Percentiles rank a stretch among this genome's conserved stretches.
These are phyloP conservation scores for Gibbula magus DNA, from an alignment of 2,888 invertebrate species.

Conservation along the genomic window DNA sequence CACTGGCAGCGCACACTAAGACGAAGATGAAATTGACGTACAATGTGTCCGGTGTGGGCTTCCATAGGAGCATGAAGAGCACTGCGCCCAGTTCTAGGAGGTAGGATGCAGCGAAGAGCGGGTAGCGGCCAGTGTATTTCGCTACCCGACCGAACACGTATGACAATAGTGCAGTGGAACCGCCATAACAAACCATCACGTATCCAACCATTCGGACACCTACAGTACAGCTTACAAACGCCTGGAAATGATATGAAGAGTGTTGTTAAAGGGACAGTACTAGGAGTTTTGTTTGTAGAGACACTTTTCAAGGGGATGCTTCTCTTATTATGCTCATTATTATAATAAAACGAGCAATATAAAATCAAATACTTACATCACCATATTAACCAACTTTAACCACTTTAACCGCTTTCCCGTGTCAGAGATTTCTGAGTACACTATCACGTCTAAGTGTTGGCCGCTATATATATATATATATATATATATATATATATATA, in stretches of 20 bases:
- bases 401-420: no score
- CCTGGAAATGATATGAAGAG: constrained; percentile 42
- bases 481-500: no score
- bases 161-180: constrained; percentile 54
- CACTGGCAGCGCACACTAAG: constrained; percentile 57
- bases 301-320: no score
- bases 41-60: constrained; percentile 41
- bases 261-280: no score
- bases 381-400: no score
- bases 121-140: constrained; percentile 54
- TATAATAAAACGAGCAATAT: no score
- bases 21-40: constrained; percentile 53
- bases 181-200: constrained; percentile 63
- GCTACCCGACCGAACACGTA: constrained; percentile 52
- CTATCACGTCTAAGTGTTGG: no score
- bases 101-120: constrained; percentile 53
- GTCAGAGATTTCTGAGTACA: no score
- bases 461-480: no score
- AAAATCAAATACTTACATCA: no score
- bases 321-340: no score
- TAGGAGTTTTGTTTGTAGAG: no score
- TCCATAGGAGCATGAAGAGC: constrained; percentile 52
- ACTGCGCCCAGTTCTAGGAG: constrained; percentile 53
- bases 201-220: constrained; percentile 64
- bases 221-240: constrained; percentile 62